Evolutionary conservation across 2,888 invertebrate genomes (phyloP).

Genomic region (Galerucella pusilla): DNA sequence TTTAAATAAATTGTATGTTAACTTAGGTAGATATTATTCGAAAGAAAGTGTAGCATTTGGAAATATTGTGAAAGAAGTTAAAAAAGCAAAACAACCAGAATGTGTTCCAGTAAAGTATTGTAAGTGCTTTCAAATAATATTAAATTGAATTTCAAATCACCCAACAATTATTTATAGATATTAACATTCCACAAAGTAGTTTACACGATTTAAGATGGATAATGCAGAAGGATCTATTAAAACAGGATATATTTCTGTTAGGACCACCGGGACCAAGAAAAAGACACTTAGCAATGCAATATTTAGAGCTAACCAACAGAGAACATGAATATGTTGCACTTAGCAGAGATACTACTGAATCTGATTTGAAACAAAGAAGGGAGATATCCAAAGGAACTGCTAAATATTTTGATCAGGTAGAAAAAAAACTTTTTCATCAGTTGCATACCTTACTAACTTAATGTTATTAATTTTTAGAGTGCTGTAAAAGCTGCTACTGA

Average conservation of each 20-base stretch:
- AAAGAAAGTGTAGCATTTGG: constrained; percentile 73
- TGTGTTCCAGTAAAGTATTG: constrained; percentile 87
- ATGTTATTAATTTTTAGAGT: constrained; percentile 69
- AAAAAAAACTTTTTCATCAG: neutral
- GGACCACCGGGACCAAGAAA: constrained; percentile 90
- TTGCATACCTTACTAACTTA: neutral
- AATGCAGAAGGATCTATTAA: constrained; percentile 92
- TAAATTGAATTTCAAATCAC: neutral
- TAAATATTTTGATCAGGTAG: constrained; percentile 91
- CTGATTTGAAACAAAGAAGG: constrained; percentile 94
- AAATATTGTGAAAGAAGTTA: constrained; percentile 76
- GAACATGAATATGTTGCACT: constrained; percentile 95
- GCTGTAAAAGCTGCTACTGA: constrained; percentile 92
- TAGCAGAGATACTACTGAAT: constrained; percentile 96
- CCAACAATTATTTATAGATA: constrained; percentile 62
- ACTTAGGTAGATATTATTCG: constrained; percentile 22
- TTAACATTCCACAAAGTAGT: constrained; percentile 75
- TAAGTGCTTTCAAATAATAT: constrained; percentile 64
- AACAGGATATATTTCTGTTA: constrained; percentile 95
- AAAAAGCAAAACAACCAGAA: constrained; percentile 75
- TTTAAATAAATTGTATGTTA: neutral
- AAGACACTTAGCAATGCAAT: constrained; percentile 86
- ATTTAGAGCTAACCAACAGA: constrained; percentile 87
- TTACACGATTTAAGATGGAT: constrained; percentile 92
- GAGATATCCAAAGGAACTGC: constrained; percentile 92